Base-by-base conservation (phyloP, 2,113 vertebrate species). In the Marmota monax region DNA sequence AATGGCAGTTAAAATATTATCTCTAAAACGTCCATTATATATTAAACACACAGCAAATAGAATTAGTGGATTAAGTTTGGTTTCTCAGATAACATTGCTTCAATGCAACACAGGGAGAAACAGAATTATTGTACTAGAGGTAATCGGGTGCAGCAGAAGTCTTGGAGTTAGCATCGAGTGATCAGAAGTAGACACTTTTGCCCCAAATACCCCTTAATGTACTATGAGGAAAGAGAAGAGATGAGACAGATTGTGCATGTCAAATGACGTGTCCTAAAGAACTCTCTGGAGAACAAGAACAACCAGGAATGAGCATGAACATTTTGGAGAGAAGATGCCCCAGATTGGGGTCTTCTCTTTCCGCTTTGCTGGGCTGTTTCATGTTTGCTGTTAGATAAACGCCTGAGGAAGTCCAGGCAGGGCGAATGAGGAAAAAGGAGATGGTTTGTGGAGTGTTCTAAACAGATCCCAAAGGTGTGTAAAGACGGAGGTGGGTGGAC, bases 371-470 rank as follows among this genome's bases (percentile, higher is more conserved):
- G 12, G 76, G 39, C 72, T 45, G 73, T 39, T 84, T 45, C 8
- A 29, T 74, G 14, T 94, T 80, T 79, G 34, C 34, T 88, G 82
- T 56, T 92, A 51, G 10, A 79, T 94, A 78, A 97, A 82, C 95
- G 92, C 93, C 93, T 96, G 90, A 91, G 17, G 29, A 94, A 94
- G 96, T 96, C 85, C 96, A 92, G 97, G 84, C 70, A 96, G 16
- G 20, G 86, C 88, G 65, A 87, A 32, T 22, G 80, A 86, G 92
- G 92, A 96, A 95, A 92, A 92, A 90, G 89, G 67, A 73, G 96
- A 74, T 14, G 2, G 74, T 20, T 17, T 37, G n/a, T 73, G 45
- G 34, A 73, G 7, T 61, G 18, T 98, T 80, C 7, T 14, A 79
- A 96, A 70, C 34, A 18, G 2, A 72, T 20, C 8, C 20, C 73